Conservation (phyloP, 2,113 vertebrate species). For the Piprites chloris region DNA sequence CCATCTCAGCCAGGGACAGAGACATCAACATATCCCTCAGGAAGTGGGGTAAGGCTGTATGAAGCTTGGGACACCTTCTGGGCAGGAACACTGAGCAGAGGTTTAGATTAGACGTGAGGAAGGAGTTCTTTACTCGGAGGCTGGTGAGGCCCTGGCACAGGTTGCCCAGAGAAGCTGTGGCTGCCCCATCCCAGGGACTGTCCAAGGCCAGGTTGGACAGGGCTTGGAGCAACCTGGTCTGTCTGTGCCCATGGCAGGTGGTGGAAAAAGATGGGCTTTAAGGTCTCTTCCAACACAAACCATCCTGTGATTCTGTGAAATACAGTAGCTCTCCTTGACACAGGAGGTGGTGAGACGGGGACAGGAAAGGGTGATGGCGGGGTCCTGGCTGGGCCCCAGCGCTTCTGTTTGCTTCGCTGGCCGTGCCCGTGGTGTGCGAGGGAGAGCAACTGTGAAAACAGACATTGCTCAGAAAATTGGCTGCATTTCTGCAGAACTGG, state of each 20-base stretch:
- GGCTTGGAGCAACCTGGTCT: neutral
- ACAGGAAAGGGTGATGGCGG: neutral
- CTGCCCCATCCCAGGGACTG: neutral
- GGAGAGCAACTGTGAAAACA: neutral
- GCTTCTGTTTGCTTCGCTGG: neutral
- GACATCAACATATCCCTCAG: neutral
- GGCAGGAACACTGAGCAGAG: neutral
- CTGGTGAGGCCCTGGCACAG: neutral
- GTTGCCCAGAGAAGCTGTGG: neutral
- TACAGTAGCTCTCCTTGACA: neutral
- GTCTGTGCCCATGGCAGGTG: neutral
- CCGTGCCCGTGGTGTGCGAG: neutral
- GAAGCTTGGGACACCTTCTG: neutral
- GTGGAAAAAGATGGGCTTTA: neutral
- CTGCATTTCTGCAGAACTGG: neutral
- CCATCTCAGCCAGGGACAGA: neutral
- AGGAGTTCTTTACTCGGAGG: neutral
- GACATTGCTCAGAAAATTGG: neutral
- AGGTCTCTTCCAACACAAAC: neutral
- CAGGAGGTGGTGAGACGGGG: neutral
- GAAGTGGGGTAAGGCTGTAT: neutral
- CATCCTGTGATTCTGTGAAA: neutral
- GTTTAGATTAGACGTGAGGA: neutral
- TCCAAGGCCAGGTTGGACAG: neutral
- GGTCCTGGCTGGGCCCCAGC: slow-evolving; percentile 9